These are phyloP conservation scores for Semicossyphus pulcher DNA, from an alignment of 2,113 vertebrate genomes.

Conservation along the genomic window DNA sequence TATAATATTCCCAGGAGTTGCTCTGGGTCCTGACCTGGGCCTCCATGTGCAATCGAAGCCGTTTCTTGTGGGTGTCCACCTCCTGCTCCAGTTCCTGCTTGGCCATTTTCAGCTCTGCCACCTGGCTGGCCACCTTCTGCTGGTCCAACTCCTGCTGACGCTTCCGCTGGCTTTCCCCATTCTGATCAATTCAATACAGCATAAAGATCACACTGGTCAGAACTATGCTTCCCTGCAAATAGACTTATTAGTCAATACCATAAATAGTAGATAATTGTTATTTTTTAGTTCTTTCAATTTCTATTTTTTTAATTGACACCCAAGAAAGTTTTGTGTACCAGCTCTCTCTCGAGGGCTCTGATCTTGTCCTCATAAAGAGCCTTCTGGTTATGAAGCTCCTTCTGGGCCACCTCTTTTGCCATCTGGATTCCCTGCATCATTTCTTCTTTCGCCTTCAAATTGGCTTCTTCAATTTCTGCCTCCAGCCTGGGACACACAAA, in stretches of 20 bases:
- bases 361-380: constrained; percentile 89
- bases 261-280: too few relatives aligned
- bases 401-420: constrained; percentile 92
- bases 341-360: constrained; percentile 86
- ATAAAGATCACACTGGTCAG: background rate
- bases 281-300: too few relatives aligned
- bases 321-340: constrained; percentile 84
- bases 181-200: constrained; percentile 83
- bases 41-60: constrained; percentile 91
- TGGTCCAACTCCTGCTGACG: constrained; percentile 86
- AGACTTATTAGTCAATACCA: too few relatives aligned
- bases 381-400: constrained; percentile 90
- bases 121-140: constrained; percentile 84
- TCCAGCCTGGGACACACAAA: constrained; percentile 85
- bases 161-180: constrained; percentile 87
- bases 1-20: background rate
- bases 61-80: constrained; percentile 86
- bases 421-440: constrained; percentile 96
- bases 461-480: constrained; percentile 93
- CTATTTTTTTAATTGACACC: too few relatives aligned
- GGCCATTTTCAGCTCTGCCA: constrained; percentile 88
- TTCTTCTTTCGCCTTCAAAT: constrained; percentile 92
- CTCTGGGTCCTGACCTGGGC: constrained; percentile 79
- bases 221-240: background rate
- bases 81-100: constrained; percentile 90